Base-by-base conservation (phyloP, 1,140 invertebrate genomes). In the Cotesia glomerata region DNA sequence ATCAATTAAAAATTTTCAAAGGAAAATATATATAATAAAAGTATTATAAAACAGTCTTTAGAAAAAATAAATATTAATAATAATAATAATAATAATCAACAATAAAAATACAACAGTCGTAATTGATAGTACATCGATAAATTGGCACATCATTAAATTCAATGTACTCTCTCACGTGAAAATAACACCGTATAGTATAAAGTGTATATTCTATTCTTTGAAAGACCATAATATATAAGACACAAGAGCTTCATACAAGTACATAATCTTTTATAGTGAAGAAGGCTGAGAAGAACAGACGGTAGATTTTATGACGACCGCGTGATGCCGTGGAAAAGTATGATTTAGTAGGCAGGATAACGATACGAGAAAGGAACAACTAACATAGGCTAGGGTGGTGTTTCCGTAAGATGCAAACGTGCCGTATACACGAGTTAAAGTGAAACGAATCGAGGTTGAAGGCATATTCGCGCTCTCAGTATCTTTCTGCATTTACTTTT, bases 271-370 rank as follows among this genome's bases (percentile, higher is more conserved):
- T 45, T 45, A 45, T 45, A 45, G 39, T 45, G 11, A 11, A 45
- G 39, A 45, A 45, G 7, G 11, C 7, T 7, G 11, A 9, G 39
- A 45, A 45, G 62, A n/a, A 64, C 32, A 64, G 34, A 39, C 62
- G 32, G 13, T 34, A 14, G 13, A 26, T 67, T 67, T 67, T 67
- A 67, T 49, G 65, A 67, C 14, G 45, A 18, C 65, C n/a, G 26
- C 49, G 14, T 39, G 65, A 54, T 67, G 65, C 49, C 49, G 52
- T 58, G 34, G 54, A 68, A 68, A 68, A 68, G 54, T 61, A 69
- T 69, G 68, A 69, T 69, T 69, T 69, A 69, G 56, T 32, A 62
- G 68, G 14, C 35, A 69, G 68, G 39, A 69, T 69, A 69, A 69
- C 56, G 56, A 69, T 69, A 69, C 56, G 56, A 61, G 68, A 4